Evolutionary conservation across 2,797 vertebrate genomes (phyloP).

Genomic region (Hippopotamyrus pictus): DNA sequence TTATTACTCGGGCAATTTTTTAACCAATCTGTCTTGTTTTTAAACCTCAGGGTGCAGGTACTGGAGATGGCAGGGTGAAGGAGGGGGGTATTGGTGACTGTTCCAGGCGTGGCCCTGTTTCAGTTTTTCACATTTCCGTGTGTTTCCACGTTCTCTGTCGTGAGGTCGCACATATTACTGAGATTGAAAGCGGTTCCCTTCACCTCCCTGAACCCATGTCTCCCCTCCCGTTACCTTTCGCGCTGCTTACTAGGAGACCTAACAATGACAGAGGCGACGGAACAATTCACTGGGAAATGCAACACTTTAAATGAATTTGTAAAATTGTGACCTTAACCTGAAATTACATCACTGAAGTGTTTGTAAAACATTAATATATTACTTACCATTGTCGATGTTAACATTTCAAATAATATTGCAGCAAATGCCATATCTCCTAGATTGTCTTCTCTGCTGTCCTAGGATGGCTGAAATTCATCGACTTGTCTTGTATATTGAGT

Average conservation of each 20-base stretch:
- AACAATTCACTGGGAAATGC: neutral
- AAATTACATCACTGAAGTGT: neutral
- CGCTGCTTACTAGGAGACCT: neutral
- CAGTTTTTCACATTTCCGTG: neutral
- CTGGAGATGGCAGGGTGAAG: neutral
- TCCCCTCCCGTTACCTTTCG: neutral
- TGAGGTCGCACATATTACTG: constrained; percentile 31
- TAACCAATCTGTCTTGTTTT: constrained; percentile 7
- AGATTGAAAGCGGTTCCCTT: constrained; percentile 18
- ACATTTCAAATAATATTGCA: neutral
- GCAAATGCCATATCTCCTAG: neutral
- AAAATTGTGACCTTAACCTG: neutral
- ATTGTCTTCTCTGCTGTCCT: neutral
- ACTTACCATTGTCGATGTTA: neutral
- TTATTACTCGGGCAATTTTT: constrained; percentile 11
- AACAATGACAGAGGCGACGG: neutral
- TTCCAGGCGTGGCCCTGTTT: neutral
- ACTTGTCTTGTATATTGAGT: neutral
- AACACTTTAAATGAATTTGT: neutral
- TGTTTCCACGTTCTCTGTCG: constrained; percentile 4
- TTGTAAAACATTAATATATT: neutral
- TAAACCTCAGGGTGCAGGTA: neutral
- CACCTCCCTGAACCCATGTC: neutral
- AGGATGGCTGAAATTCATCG: neutral
- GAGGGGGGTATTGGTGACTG: neutral